Percentiles rank a stretch among this genome's conserved stretches.
Evolutionary conservation across 2,888 invertebrate genomes (phyloP).

Genomic region (Epiblema foenella): DNA sequence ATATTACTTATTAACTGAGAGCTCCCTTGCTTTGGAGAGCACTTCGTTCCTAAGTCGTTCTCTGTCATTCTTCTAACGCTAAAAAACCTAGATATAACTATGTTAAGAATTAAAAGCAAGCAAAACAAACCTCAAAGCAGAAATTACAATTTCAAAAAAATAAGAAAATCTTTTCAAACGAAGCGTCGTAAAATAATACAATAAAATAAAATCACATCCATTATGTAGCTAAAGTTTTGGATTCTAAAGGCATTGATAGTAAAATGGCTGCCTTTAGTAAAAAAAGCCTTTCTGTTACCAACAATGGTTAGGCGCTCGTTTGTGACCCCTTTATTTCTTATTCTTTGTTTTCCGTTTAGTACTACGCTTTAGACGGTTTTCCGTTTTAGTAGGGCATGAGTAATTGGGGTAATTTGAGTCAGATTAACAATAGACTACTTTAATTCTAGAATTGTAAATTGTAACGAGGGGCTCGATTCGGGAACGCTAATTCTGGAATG

Average conservation of each 20-base stretch:
- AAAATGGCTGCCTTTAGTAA: constrained; percentile 53
- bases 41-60: no score
- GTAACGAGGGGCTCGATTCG: background rate
- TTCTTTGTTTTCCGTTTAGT: constrained; percentile 51
- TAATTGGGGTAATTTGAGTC: constrained; percentile 10
- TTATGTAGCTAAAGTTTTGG: constrained; percentile 45
- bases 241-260: constrained; percentile 52
- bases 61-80: no score
- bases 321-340: constrained; percentile 50
- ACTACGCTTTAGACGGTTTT: constrained; percentile 38
- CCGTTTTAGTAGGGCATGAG: constrained; percentile 16
- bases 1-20: no score
- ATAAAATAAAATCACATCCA: constrained; percentile 29
- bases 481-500: background rate
- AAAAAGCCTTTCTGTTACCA: constrained; percentile 52
- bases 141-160: constrained; percentile 23
- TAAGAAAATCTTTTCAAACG: constrained; percentile 28
- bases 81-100: no score
- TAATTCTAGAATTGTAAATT: background rate
- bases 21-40: no score
- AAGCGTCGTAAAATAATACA: constrained; percentile 45
- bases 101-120: background rate
- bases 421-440: constrained; percentile 5
- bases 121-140: constrained; percentile 8
- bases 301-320: constrained; percentile 43